Base-by-base conservation (phyloP, 1,140 invertebrate species). In the Philotrypesis tridentata region DNA sequence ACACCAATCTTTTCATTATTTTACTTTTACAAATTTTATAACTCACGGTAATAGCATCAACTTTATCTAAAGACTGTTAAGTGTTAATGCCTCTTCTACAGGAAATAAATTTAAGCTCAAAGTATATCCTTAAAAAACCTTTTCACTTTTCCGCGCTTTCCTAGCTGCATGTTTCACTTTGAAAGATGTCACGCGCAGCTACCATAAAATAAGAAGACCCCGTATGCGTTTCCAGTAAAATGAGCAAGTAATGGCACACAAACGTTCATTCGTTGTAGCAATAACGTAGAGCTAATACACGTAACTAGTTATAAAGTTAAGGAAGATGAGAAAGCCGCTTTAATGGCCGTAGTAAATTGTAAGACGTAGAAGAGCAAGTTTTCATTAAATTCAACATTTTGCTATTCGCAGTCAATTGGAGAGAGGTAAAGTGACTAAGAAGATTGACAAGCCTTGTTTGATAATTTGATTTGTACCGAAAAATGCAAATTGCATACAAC, bases 251-350 rank as follows among this genome's bases (percentile, higher is more conserved):
- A 61, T 40, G 31, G n/a, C 6, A 21, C 12, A 40, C 70, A 79
- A 72, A 33, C 21, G 29, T 25, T 25, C 43, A 55, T 60, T 60
- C 70, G 31, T 27, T 43, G 48, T 17, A 55, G 33, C 25, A 25
- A 77, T 67, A 67, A 65, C 37, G 43, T 40, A 48, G 27, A 77
- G 14, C 12, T 14, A 14, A 12, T 4, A 8, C 17, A 5, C 21
- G 21, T 29, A 29, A 76, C 61, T 77, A 31, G 2, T 21, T 25
- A 21, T 21, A n/a, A 67, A 55, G 48, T 17, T 17, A 7, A 76
- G 33, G 31, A 76, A 40, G 65, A 76, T 65, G 31, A 76, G n/a
- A 29, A 29, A 76, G 21, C 31, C 21, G n/a, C 48, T 55, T 55
- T n/a, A 55, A 6, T 55, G n/a, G 17, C n/a, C 6, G 48, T 55